Percentiles rank a stretch among this genome's conserved stretches.
These are phyloP conservation scores for Hippoglossus hippoglossus DNA, from an alignment of 2,797 vertebrate species.

Conservation along the genomic window DNA sequence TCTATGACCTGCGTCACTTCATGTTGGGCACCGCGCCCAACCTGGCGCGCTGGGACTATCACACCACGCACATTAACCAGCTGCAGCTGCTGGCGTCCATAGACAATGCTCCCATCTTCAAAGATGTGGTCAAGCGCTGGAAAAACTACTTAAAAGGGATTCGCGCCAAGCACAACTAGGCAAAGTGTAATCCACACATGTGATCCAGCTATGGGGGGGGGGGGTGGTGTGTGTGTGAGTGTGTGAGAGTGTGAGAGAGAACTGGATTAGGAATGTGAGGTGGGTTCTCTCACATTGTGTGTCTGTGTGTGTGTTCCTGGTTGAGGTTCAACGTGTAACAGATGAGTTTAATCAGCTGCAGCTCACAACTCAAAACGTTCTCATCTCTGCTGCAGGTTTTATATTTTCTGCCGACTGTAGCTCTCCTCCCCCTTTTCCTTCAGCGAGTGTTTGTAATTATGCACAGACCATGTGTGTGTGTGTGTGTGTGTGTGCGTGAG, in stretches of 20 bases:
- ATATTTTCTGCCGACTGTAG: slow-evolving; percentile 73
- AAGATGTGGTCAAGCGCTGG: slow-evolving; percentile 94
- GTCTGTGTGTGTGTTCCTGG: slow-evolving; percentile 9
- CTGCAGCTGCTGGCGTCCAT: slow-evolving; percentile 94
- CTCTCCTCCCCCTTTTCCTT: slow-evolving; percentile 55
- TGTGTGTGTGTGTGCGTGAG: slow-evolving; percentile 17
- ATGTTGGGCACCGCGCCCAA: slow-evolving; percentile 95
- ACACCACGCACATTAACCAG: slow-evolving; percentile 99
- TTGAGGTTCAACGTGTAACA: slow-evolving; percentile 42
- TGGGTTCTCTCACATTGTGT: slow-evolving; percentile 16
- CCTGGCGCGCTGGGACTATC: slow-evolving; percentile 99
- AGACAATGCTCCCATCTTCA: slow-evolving; percentile 92
- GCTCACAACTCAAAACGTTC: slow-evolving; percentile 55
- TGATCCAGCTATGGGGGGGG: slow-evolving; percentile 17
- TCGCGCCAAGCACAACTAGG: slow-evolving; percentile 98
- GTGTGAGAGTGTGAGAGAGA: not conserved
- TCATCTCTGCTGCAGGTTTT: slow-evolving; percentile 62
- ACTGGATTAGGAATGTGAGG: slow-evolving; percentile 4
- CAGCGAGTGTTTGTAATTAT: slow-evolving; percentile 75
- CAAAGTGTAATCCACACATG: slow-evolving; percentile 20
- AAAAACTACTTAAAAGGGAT: slow-evolving; percentile 96
- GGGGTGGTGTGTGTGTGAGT: not conserved
- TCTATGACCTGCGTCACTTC: slow-evolving; percentile 98
- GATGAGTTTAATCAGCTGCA: slow-evolving; percentile 60
- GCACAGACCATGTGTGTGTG: slow-evolving; percentile 69